Base-by-base conservation (phyloP, 2,888 invertebrate genomes). In the Clunio marinus region DNA sequence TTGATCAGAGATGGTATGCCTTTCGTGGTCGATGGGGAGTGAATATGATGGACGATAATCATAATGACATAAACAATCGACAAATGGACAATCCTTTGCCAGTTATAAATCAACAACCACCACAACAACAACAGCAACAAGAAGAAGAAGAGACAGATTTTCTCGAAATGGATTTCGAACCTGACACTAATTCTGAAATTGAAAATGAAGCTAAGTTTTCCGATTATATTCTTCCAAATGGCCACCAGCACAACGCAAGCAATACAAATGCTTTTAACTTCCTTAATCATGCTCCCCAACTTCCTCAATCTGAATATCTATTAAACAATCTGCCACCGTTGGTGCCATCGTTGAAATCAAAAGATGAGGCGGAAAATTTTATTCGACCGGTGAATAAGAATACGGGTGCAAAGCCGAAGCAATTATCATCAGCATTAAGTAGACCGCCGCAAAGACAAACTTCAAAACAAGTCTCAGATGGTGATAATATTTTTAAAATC, bases 81-180 rank as follows among this genome's bases (percentile, higher is more conserved):
- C 24, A 20, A 22, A 20, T 59, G 22, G 17, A 27, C 59, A 59
- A 57, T 57, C 25, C n/a, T 10, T 24, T 58, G 15, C 13, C 57
- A 10, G 27, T 27, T 25, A 2, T 25, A 32, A 62, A 62, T 41
- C 45, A 45, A 25, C 63, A 17, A 20, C 59, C 24, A 7, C n/a
- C 17, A 22, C 24, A 25, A 22, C 55, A 17, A 20, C 58, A 45
- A 22, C 62, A 24, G 25, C 58, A 67, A 27, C 37, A 57, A 32
- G 24, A 58, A 1, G 79, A 79, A 62, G 79, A 79, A 71, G 79
- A 79, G 69, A 78, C 77, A 1, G 79, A 79, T 70, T 79, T 78
- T 70, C 73, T 79, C 2, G 79, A 79, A 74, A 79, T 79, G 79
- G 79, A 79, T 70, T 79, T 78, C 62, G 79, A 79, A 59, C 79